Base-by-base conservation (phyloP, 92 coral and sea anemone genomes). In the Actinernus sp. region DNA sequence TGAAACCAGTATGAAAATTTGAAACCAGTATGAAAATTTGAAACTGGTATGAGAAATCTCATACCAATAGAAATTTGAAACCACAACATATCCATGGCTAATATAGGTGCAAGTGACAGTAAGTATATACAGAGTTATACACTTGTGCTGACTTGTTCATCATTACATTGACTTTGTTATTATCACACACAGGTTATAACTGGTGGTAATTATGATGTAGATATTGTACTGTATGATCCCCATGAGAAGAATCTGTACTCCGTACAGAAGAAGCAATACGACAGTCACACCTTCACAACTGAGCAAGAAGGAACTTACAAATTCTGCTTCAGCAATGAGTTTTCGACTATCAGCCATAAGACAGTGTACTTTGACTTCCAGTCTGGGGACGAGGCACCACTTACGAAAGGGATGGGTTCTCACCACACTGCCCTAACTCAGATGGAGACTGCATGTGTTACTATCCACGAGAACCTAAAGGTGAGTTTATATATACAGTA, bases 271-370 rank as follows among this genome's bases (percentile, higher is more conserved):
- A 95, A 95, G 62, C 99, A 95, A 77, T 95, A 95, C 36, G 99
- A 95, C 63, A 91, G 92, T 43, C 91, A 95, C 55, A 47, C 88
- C 3, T 85, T 92, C 43, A 87, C 88, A 21, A 71, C 95, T 21
- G 95, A 95, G 18, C 24, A 59, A 14, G 90, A 87, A 19, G 97
- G 99, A 19, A 78, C 86, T 29, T 87, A 87, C 78, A 92, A 87
- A 82, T 95, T 95, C 88, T 95, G 99, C 83, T 95, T 95, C 69
- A 95, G 99, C 78, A 95, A 95, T 59, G 99, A 95, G 81, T 95
- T 95, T 78, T 95, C 99, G n/a, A 95, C 99, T n/a, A 90, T 91
- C 84, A 91, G 90, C 46, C 99, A 95, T 74, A 95, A 95, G 80
- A 91, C 92, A 22, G 96, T 95, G 14, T 95, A 95, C 83, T 95